Base-by-base conservation (phyloP, 2,888 invertebrate species). In the Endotricha flammealis region DNA sequence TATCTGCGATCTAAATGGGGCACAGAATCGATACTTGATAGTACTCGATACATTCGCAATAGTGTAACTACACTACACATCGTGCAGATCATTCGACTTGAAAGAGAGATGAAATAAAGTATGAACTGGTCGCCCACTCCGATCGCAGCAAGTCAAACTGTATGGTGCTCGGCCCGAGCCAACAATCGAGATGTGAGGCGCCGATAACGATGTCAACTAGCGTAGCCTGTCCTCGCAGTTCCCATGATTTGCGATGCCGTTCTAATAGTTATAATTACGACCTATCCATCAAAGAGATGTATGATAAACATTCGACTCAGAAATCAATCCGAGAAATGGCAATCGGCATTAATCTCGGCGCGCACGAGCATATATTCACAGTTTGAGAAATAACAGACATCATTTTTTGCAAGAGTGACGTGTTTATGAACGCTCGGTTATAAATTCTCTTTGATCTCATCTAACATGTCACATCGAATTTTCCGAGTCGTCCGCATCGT, bases 221-320 rank as follows among this genome's bases (percentile, higher is more conserved):
- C 68, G 67, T 64, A 64, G 72, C 62, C 72, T 75, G 77, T 77
- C 76, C 65, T 72, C 73, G 69, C 64, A 66, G 79, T 81, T 83
- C 82, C 72, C 83, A 82, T 82, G 81, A 82, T 80, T 77, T 80
- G 81, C 77, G 73, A 81, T 79, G 73, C 79, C 74, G 65, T 77
- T 81, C 78, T 79, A 83, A 77, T 79, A 71, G 63, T 79, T 77
- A 79, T 83, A 85, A 86, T 85, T 85, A 81, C 78, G 60, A 61
- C 64, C 75, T 73, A 79, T 81, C 81, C 69, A 79, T 83, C 83
- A 81, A 77, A 69, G 55, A 56, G 80, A 77, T 74, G 56, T 77
- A 79, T 75, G 75, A 78, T 71, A 76, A 77, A 73, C 68, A 71
- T 64, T 56, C 61, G 54, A 65, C 60, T 60, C 55, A 51, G 53